These are phyloP conservation scores for Sebastes diaconus DNA, from an alignment of 2,797 vertebrate genomes.

Conservation along the genomic window DNA sequence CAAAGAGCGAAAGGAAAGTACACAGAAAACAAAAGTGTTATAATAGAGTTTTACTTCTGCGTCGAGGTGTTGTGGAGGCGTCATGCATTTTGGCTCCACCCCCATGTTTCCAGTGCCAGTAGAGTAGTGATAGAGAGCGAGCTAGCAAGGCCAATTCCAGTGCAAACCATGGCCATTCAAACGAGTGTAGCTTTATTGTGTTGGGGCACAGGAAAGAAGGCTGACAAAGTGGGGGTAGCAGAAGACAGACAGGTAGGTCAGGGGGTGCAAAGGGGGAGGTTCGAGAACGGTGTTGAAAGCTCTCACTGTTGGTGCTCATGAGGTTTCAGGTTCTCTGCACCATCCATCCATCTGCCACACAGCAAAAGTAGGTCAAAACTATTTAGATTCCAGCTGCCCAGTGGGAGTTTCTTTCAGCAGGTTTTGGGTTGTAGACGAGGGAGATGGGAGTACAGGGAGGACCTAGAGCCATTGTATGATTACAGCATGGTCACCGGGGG, in stretches of 20 bases:
- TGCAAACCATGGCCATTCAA: not conserved
- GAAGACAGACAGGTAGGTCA: not conserved
- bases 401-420: conserved; percentile 54
- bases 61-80: not conserved
- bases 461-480: conserved; percentile 17
- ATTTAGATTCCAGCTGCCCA: conserved; percentile 65
- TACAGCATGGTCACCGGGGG: conserved; percentile 18
- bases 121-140: not conserved
- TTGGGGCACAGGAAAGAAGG: not conserved
- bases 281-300: conserved; percentile 15
- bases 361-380: conserved; percentile 71
- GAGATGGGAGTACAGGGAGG: conserved; percentile 19
- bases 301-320: conserved; percentile 14
- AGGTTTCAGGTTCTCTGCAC: conserved; percentile 38
- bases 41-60: not conserved
- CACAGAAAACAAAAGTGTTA: not conserved
- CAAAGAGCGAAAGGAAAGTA: not conserved
- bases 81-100: not conserved
- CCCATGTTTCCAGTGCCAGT: not conserved
- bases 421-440: conserved; percentile 33
- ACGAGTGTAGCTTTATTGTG: not conserved
- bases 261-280: not conserved
- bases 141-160: not conserved
- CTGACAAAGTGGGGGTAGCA: not conserved
- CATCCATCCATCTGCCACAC: conserved; percentile 47